Percentiles rank a stretch among this genome's conserved stretches.
Evolutionary conservation across 1,140 invertebrate genomes (phyloP).

Genomic region (Caenorhabditis tropicalis): DNA sequence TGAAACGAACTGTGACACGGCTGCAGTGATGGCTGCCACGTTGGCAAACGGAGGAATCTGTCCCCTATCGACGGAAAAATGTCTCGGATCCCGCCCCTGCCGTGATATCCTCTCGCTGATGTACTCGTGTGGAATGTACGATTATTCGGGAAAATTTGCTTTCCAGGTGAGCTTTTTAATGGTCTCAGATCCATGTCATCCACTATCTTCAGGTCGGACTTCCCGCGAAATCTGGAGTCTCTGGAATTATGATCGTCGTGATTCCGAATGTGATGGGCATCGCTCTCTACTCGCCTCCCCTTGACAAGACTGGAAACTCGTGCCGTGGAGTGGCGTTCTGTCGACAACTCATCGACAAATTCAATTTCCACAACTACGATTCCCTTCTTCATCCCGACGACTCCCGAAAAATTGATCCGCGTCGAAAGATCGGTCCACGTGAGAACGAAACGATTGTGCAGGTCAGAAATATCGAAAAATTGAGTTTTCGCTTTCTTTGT

Average conservation of each 20-base stretch:
- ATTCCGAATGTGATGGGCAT: slow-evolving; percentile 96
- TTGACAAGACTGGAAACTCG: slow-evolving; percentile 87
- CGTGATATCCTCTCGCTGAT: slow-evolving; percentile 80
- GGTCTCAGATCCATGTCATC: not conserved
- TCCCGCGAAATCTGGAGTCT: slow-evolving; percentile 94
- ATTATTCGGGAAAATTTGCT: slow-evolving; percentile 97
- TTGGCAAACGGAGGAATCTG: slow-evolving; percentile 97
- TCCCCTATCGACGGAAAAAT: slow-evolving; percentile 91
- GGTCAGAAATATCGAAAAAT: not conserved
- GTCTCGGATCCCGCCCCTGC: slow-evolving; percentile 74
- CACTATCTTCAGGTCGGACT: slow-evolving; percentile 78
- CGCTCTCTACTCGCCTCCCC: slow-evolving; percentile 89
- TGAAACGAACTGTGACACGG: slow-evolving; percentile 90
- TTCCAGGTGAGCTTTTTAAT: slow-evolving; percentile 79
- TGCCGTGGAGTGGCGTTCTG: slow-evolving; percentile 90
- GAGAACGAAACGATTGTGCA: slow-evolving; percentile 23
- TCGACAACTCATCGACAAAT: slow-evolving; percentile 83
- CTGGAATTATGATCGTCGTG: slow-evolving; percentile 88
- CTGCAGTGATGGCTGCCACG: slow-evolving; percentile 90
- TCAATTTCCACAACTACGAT: slow-evolving; percentile 97
- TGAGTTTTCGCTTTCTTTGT: not conserved
- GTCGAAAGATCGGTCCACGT: slow-evolving; percentile 81
- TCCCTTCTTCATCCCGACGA: slow-evolving; percentile 88
- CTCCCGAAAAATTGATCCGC: slow-evolving; percentile 83
- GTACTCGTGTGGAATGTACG: slow-evolving; percentile 94